Evolutionary conservation across 2,888 invertebrate genomes (phyloP).

Genomic region (Aphodius sticticus): DNA sequence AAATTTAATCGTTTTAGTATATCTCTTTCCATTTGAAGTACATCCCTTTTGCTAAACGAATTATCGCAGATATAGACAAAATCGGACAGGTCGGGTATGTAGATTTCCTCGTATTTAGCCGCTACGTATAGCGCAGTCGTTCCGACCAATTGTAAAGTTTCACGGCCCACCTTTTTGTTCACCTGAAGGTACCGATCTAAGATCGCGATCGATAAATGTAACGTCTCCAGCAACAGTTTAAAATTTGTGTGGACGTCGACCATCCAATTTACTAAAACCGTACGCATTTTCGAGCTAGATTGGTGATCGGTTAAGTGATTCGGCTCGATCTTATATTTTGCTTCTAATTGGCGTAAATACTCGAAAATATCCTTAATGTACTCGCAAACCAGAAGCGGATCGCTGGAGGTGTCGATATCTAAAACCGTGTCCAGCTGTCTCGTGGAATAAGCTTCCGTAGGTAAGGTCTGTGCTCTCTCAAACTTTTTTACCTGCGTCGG

Average conservation of each 20-base stretch:
- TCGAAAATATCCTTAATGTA: slow-evolving; percentile 91
- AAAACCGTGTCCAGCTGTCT: slow-evolving; percentile 33
- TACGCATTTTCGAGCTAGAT: slow-evolving; percentile 86
- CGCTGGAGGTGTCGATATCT: slow-evolving; percentile 67
- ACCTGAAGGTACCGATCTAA: slow-evolving; percentile 91
- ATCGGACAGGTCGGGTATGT: slow-evolving; percentile 84
- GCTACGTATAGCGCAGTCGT: slow-evolving; percentile 90
- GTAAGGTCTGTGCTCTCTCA: background rate
- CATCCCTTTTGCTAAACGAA: slow-evolving; percentile 80
- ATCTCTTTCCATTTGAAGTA: slow-evolving; percentile 82
- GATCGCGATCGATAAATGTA: slow-evolving; percentile 86
- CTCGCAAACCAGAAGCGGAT: slow-evolving; percentile 81
- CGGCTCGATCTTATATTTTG: slow-evolving; percentile 68
- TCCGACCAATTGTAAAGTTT: slow-evolving; percentile 83
- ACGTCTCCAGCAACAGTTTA: slow-evolving; percentile 84
- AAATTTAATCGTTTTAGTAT: slow-evolving; percentile 81
- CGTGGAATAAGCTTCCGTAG: slow-evolving; percentile 34
- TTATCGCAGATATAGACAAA: slow-evolving; percentile 92
- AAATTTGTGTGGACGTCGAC: slow-evolving; percentile 91
- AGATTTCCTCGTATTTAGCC: slow-evolving; percentile 95
- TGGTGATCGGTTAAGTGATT: slow-evolving; percentile 71
- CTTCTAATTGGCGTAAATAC: slow-evolving; percentile 81
- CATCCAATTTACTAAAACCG: slow-evolving; percentile 92
- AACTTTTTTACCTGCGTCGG: slow-evolving; percentile 11
- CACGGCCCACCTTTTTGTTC: slow-evolving; percentile 51